Evolutionary conservation across 2,113 vertebrate species (phyloP), one percentile per base, ranked within the genome.

Genomic region (Eubucco bourcierii): DNA sequence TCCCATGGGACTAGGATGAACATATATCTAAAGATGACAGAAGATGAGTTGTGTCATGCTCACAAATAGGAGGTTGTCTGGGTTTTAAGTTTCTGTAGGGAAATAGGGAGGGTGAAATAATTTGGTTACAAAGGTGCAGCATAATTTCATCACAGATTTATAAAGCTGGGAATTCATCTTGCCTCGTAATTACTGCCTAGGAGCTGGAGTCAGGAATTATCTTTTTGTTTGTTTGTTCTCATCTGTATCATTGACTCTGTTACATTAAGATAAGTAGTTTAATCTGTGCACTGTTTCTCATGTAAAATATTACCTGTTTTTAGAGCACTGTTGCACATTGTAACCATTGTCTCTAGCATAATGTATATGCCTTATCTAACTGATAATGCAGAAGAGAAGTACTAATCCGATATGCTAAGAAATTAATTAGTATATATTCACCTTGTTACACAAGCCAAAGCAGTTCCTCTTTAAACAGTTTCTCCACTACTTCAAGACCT

Each of bases 261-360:
- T 92, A 82, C 55, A 71, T 33, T 63, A 78, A 90, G 82, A 91
- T 94, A 95, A 95, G 80, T 73, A 84, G n/a, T 84, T 92, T 94
- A 88, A 90, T 87, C 58, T 88, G 50, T 63, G 76, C 47, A 53
- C 12, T 55, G 27, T 33, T 86, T 39, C 83, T 64, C 2, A 4
- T 65, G 44, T 90, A 80, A 95, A 93, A 84, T 88, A 90, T 72
- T 73, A 61, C 58, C 27, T 61, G 84, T 63, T 84, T 88, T 79
- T 78, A 70, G n/a, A 74, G 41, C 41, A 81, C 2, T 7, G 0
- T 34, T 66, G 28, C 25, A 60, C n/a, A 60, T 65, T 8, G 7
- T 71, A 84, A 86, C 16, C n/a, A 33, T 39, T 79, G 29, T 47
- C n/a, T 81, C 24, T 46, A 72, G 37, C 29, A 67, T 31, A 39